Evolutionary conservation across 2,888 invertebrate species (phyloP), one percentile per base, ranked within the genome.

Genomic region (Anodontia alba): DNA sequence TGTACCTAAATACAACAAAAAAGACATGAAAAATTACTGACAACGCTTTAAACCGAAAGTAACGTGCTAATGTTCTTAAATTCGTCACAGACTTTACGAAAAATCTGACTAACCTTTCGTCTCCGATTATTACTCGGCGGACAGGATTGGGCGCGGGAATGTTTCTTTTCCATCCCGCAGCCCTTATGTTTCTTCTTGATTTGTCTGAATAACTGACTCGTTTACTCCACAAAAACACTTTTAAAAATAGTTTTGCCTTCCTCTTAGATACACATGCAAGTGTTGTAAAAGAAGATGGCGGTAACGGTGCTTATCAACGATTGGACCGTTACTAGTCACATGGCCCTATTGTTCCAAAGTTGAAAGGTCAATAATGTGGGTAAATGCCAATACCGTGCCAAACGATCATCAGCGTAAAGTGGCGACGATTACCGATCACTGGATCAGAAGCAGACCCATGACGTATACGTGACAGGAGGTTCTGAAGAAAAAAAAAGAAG

Each of bases 231-330:
- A 20, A 29, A 62, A 33, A 31, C 20, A 1, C 10, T 62, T 20
- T 33, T 29, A 33, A 33, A 31, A 31, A 1, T 3, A 20, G 10
- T 33, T 26, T 38, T 38, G 38, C 38, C 38, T 12, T 38, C 12
- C 7, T 43, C n/a, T 54, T 23, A 36, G 67, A 71, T 42, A 26
- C 80, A 78, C 85, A 85, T 85, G 85, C 77, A 80, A 68, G 72
- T 72, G 84, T 84, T 83, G 81, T 74, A 67, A 80, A 86, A 72
- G 87, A 90, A 90, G 90, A 90, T 90, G 90, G 90, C 90, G 90
- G 90, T 87, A 90, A 89, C 76, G 69, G 76, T 71, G 70, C 66
- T 72, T 29, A 23, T 36, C 67, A 81, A 33, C 77, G 84, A 90
- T 90, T 90, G 90, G 90, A 51, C 80, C 66, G 80, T 76, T 76